Base-by-base conservation (phyloP, 2,888 invertebrate genomes). In the Volucella zonaria region DNA sequence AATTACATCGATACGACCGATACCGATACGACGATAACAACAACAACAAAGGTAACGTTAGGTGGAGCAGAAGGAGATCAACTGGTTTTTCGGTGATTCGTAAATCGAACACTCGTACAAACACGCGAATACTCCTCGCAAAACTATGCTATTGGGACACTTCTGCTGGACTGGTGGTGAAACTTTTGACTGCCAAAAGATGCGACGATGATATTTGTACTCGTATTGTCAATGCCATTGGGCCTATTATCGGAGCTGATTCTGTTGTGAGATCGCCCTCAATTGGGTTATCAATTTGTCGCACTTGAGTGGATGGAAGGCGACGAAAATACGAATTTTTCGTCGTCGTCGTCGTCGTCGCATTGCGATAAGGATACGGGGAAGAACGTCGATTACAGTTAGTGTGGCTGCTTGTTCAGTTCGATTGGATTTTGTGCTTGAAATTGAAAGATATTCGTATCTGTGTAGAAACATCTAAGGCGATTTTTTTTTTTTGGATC, bases 231-330 rank as follows among this genome's bases (percentile, higher is more conserved):
- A 49, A 64, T 49, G 38, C 10, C 64, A 42, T 52, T 6, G 49
- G 23, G 71, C 43, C 66, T 40, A 73, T 64, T 51, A 42, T 38
- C 74, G 54, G 42, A 76, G 61, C 61, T 61, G 62, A 67, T 76
- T 85, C 6, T 75, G 11, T 45, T 70, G 12, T 52, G 54, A 31
- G 31, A 71, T 71, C 67, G 66, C 64, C 56, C 61, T 59, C 61
- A 80, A 76, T 76, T 71, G 49, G 76, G 76, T 77, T 85, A 85
- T 85, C 81, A 81, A 81, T 76, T 56, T 14, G 54, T 9, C 15
- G 52, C 58, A 66, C 70, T 64, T 70, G 67, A 80, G 54, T 70
- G 40, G n/a, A 52, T 6, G 12, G 8, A 51, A 12, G n/a, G 6
- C 15, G 8, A 12, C 45, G 43, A 68, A 45, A 68, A 51, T 43